Base-by-base conservation (phyloP, 2,888 invertebrate genomes). In the Eristalinus sepulchralis region DNA sequence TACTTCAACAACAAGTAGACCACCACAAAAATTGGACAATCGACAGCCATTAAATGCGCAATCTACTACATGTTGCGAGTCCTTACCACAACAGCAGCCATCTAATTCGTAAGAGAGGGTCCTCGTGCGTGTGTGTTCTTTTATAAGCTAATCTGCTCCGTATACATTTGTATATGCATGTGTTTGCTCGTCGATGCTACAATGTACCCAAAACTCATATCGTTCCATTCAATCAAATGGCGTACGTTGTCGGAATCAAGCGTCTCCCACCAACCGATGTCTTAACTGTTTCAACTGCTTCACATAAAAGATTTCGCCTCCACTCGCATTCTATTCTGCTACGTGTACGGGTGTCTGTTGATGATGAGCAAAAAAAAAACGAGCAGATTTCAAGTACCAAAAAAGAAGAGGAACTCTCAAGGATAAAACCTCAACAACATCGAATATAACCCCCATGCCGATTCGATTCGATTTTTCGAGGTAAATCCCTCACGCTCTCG, bases 151-250 rank as follows among this genome's bases (percentile, higher is more conserved):
- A 73, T 67, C 55, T 39, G 55, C 17, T 47, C 47, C 13, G 1
- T 27, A 24, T 34, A 67, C 57, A 72, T 27, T 20, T 20, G 31
- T 11, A 36, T 13, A 8, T 27, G 4, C 22, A 76, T 13, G 31
- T 6, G 3, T 10, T 39, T 20, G 17, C n/a, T n/a, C 39, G n/a
- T 17, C 17, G 47, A 47, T 33, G 33, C 6, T 55, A 72, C 67
- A 73, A 47, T 34, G 66, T 34, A 53, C 59, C 64, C 57, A 72
- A 72, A 78, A 57, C 75, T 75, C 70, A 75, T 85, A 77, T 85
- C 81, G 72, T 77, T 77, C 77, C 81, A 68, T 85, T 85, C 84
- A 85, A 85, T 85, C 81, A 81, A 81, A 81, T 84, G 71, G 67
- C 67, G 77, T 77, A 77, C 71, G 66, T 83, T 70, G 63, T 67